Percentiles rank a stretch among this genome's conserved stretches.
Evolutionary conservation across 2,113 vertebrate species (phyloP).

Genomic region (Thunnus maccoyii): DNA sequence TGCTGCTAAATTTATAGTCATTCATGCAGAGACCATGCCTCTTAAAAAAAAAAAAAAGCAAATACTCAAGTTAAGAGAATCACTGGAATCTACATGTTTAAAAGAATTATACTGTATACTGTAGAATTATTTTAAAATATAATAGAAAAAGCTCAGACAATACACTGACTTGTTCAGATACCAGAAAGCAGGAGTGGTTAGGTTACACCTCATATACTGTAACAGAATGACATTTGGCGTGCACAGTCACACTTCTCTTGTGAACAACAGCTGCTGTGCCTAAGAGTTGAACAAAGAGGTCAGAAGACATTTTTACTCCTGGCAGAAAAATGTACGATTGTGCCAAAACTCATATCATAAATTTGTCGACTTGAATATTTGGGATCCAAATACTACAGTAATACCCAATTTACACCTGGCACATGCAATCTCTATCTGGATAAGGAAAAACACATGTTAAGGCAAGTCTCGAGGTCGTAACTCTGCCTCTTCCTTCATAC

Average conservation of each 20-base stretch:
- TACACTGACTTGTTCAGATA: not conserved
- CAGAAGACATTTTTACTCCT: not conserved
- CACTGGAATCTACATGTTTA: not conserved
- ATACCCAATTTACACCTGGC: no score
- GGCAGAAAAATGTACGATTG: not conserved
- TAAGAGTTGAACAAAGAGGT: slow-evolving; percentile 4
- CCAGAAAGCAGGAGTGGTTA: slow-evolving; percentile 13
- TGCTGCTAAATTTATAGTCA: not conserved
- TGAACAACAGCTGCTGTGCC: slow-evolving; percentile 23
- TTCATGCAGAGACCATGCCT: no score
- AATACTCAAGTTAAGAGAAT: not conserved
- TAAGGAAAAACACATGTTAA: no score
- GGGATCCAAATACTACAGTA: no score
- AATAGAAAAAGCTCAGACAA: not conserved
- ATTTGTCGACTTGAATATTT: no score
- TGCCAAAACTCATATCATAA: not conserved
- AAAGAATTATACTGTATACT: not conserved
- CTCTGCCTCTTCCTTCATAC: no score
- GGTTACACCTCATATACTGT: slow-evolving; percentile 25
- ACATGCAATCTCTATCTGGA: no score
- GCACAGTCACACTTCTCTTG: not conserved
- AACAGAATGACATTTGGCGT: slow-evolving; percentile 33
- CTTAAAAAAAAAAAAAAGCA: no score
- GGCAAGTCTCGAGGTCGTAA: no score
- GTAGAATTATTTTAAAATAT: not conserved